phyloP scores from a whole-genome alignment of 2,888 invertebrate species.

The Troides oblongomaculatus region DNA sequence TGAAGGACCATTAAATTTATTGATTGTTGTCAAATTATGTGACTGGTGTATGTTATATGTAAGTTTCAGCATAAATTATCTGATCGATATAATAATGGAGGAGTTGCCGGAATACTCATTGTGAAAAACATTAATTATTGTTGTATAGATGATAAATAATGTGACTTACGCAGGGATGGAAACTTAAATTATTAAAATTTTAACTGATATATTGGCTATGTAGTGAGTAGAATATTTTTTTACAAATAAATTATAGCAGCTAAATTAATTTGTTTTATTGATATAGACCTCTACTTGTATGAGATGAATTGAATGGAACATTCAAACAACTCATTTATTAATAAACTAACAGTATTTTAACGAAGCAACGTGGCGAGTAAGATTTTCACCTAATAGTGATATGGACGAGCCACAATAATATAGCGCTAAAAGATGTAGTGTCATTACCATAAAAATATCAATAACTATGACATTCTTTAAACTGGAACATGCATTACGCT shows the following conservation, averaged over 20 bases:
- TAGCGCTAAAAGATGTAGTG: not conserved
- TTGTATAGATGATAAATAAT: conserved; percentile 80
- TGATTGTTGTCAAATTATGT: conserved; percentile 61
- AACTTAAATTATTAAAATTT: conserved; percentile 81
- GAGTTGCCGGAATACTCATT: conserved; percentile 76
- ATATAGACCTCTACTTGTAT: not conserved
- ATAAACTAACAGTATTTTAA: not conserved
- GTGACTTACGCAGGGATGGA: conserved; percentile 81
- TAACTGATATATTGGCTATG: conserved; percentile 83
- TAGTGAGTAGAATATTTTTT: conserved; percentile 86
- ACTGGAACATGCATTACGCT: no score
- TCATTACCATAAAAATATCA: no score
- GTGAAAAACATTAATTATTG: conserved; percentile 74
- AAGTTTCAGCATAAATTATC: conserved; percentile 79
- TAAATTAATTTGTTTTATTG: conserved; percentile 47
- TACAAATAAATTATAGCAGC: conserved; percentile 84
- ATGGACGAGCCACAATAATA: no score
- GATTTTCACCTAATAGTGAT: no score
- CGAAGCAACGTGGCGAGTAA: not conserved
- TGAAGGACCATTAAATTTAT: conserved; percentile 69
- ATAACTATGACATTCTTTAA: no score
- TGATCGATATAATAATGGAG: conserved; percentile 59
- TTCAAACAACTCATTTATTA: not conserved
- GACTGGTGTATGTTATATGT: conserved; percentile 51
- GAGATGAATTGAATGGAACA: not conserved